Conservation (phyloP, 2,888 invertebrate species). For the Tethea ocularis region DNA sequence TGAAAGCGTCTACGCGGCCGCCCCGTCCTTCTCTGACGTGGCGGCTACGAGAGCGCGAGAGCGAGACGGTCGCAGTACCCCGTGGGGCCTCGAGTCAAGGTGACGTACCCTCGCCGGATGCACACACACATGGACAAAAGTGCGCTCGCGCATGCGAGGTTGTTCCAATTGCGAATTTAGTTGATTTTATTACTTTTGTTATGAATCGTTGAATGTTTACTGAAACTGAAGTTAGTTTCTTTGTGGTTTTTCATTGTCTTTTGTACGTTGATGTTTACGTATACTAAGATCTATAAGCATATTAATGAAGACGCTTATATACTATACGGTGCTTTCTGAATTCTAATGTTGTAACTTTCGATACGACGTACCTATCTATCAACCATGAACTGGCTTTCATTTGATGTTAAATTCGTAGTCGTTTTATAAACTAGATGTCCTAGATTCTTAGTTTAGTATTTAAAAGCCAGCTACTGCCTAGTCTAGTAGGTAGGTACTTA, state of each 20-base stretch:
- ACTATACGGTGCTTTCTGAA: constrained; percentile 1
- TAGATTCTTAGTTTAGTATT: background rate
- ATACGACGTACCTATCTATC: background rate
- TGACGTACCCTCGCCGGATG: constrained; percentile 72
- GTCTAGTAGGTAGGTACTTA: no score
- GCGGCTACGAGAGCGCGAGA: constrained; percentile 58
- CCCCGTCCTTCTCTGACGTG: constrained; percentile 54
- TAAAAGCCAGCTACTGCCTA: background rate
- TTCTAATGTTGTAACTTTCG: constrained; percentile 1
- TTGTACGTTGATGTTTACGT: background rate
- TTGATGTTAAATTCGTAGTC: background rate
- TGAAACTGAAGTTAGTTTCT: constrained; percentile 7
- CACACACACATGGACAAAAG: constrained; percentile 40
- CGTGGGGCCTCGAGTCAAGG: constrained; percentile 77
- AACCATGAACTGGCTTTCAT: background rate
- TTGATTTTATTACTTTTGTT: constrained; percentile 21
- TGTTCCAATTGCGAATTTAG: constrained; percentile 28
- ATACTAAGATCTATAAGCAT: background rate
- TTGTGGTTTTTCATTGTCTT: background rate
- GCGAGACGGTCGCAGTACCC: constrained; percentile 59
- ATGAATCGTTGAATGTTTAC: constrained; percentile 12
- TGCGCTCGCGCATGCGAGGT: constrained; percentile 27
- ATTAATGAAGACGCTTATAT: background rate
- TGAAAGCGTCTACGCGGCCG: constrained; percentile 79
- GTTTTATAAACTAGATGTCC: background rate